Evolutionary conservation across 2,888 invertebrate genomes (phyloP).

Genomic region (Drosophila flavopinicola): DNA sequence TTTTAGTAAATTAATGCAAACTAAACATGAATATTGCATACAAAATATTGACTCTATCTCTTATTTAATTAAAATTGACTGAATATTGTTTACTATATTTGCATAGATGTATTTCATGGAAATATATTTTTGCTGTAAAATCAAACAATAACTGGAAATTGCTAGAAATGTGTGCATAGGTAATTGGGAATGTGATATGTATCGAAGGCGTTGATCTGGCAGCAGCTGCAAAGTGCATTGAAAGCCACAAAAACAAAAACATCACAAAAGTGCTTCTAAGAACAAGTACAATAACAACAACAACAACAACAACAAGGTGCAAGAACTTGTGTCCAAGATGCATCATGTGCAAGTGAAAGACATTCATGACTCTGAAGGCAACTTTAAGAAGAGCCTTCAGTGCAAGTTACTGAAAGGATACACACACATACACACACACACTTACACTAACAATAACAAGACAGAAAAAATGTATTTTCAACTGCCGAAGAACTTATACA

Average conservation of each 20-base stretch:
- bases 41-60: not conserved
- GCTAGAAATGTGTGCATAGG: not conserved
- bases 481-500: no score
- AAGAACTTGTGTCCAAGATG: conserved; percentile 9
- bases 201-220: conserved; percentile 33
- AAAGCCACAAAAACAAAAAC: not conserved
- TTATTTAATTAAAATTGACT: not conserved
- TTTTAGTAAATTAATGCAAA: not conserved
- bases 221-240: conserved; percentile 13
- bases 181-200: conserved; percentile 3
- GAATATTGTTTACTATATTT: not conserved
- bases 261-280: conserved; percentile 11
- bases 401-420: conserved; percentile 6
- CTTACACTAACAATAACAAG: not conserved
- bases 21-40: not conserved
- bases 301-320: conserved; percentile 12
- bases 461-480: not conserved
- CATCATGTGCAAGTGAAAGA: conserved; percentile 41
- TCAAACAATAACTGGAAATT: not conserved
- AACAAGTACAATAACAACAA: conserved; percentile 12
- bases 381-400: conserved; percentile 10
- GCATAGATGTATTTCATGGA: not conserved
- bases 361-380: conserved; percentile 29
- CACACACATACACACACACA: not conserved
- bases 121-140: not conserved